phyloP scores from a whole-genome alignment of 1,140 invertebrate genomes.

The Anastrepha obliqua region DNA sequence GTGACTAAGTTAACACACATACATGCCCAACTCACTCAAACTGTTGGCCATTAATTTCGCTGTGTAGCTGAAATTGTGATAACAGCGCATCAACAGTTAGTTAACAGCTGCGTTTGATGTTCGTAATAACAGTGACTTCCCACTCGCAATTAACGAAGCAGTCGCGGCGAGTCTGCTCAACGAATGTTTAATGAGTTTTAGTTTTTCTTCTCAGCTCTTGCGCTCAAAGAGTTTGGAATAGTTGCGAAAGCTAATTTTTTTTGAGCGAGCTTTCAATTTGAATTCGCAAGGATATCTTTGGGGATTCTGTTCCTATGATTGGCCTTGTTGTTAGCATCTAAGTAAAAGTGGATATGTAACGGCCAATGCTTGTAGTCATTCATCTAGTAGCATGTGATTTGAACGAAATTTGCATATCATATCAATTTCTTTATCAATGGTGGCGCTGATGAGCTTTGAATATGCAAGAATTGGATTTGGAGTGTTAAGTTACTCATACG shows the following conservation, averaged over 20 bases:
- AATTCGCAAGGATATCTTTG: slow-evolving; percentile 40
- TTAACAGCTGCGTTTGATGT: not conserved
- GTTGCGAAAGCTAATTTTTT: not conserved
- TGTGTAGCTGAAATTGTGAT: not conserved
- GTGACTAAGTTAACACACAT: slow-evolving; percentile 16
- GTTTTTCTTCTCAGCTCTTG: not conserved
- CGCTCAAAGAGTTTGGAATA: not conserved
- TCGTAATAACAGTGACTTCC: not conserved
- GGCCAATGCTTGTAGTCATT: slow-evolving; percentile 6
- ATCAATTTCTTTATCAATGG: slow-evolving; percentile 7
- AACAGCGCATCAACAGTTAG: not conserved
- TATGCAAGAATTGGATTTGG: not conserved
- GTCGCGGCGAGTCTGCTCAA: not conserved
- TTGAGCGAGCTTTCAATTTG: slow-evolving; percentile 27
- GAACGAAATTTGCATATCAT: not conserved
- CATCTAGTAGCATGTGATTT: not conserved
- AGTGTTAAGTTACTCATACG: not conserved
- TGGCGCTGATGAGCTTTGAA: not conserved
- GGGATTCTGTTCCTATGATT: not conserved
- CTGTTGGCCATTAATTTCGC: not conserved
- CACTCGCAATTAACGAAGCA: not conserved
- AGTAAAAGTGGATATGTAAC: not conserved
- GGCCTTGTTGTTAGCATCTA: slow-evolving; percentile 27
- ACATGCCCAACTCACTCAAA: not conserved
- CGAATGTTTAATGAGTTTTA: not conserved